Evolutionary conservation across 2,797 vertebrate genomes (phyloP).

Genomic region (Cetoscarus ocellatus): DNA sequence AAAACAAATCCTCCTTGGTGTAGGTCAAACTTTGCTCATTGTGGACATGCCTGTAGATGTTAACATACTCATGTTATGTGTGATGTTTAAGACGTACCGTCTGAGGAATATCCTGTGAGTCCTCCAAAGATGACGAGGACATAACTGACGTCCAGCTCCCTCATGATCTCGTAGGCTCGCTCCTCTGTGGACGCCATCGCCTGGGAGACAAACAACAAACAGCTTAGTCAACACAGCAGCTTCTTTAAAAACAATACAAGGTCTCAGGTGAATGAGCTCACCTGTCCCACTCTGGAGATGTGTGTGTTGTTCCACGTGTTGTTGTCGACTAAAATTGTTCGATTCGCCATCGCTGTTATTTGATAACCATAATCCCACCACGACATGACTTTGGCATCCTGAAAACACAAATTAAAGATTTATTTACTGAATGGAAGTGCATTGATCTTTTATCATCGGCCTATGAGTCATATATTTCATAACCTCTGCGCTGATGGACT

Average conservation of each 20-base stretch:
- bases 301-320: constrained; percentile 99
- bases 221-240: not conserved
- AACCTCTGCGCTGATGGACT: too few species aligned
- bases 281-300: constrained; percentile 98
- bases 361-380: constrained; percentile 99
- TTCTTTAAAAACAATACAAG: not conserved
- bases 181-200: constrained; percentile 99
- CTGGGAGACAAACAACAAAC: constrained; percentile 69
- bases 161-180: constrained; percentile 98
- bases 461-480: too few species aligned
- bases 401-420: constrained; percentile 17
- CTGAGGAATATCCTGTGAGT: constrained; percentile 96
- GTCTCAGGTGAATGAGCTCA: constrained; percentile 57
- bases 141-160: constrained; percentile 98
- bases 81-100: constrained; percentile 82
- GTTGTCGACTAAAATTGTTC: constrained; percentile 98
- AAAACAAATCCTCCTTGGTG: too few species aligned
- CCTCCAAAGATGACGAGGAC: constrained; percentile 98
- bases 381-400: constrained; percentile 99
- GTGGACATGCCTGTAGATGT: not conserved
- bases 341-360: constrained; percentile 99
- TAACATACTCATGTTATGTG: too few species aligned
- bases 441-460: too few species aligned
- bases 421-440: too few species aligned
- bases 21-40: too few species aligned